Evolutionary conservation across 2,888 invertebrate genomes (phyloP).

Genomic region (Nomada flava): DNA sequence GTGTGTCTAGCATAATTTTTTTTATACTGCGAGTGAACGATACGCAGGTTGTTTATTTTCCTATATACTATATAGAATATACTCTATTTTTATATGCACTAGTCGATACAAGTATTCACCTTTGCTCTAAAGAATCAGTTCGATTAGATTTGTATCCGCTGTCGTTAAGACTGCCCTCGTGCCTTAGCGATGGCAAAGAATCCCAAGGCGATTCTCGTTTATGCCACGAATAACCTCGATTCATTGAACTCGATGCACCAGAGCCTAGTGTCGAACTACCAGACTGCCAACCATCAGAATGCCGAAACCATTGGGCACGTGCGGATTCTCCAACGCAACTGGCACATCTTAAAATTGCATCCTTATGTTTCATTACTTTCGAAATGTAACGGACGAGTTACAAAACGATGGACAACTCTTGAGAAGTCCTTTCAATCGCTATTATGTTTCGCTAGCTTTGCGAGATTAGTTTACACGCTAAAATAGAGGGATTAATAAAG

Average conservation of each 20-base stretch:
- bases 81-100: neutral
- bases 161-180: constrained; percentile 94
- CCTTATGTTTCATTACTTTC: neutral
- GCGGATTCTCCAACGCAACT: constrained; percentile 96
- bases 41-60: too few relatives aligned
- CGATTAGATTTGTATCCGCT: constrained; percentile 94
- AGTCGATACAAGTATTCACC: constrained; percentile 85
- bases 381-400: neutral
- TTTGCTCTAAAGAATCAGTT: constrained; percentile 94
- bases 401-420: too few relatives aligned
- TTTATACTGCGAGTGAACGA: too few relatives aligned
- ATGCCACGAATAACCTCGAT: constrained; percentile 84
- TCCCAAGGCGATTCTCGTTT: constrained; percentile 94
- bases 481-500: neutral
- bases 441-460: too few relatives aligned
- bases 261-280: constrained; percentile 90
- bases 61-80: too few relatives aligned
- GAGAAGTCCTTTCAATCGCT: too few relatives aligned
- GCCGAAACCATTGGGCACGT: constrained; percentile 95
- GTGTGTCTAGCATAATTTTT: too few relatives aligned
- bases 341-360: constrained; percentile 87
- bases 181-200: constrained; percentile 93
- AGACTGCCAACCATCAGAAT: constrained; percentile 94
- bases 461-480: neutral
- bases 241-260: constrained; percentile 83